Evolutionary conservation across 2,113 vertebrate genomes (phyloP).

Genomic region (Lanius ludovicianus): DNA sequence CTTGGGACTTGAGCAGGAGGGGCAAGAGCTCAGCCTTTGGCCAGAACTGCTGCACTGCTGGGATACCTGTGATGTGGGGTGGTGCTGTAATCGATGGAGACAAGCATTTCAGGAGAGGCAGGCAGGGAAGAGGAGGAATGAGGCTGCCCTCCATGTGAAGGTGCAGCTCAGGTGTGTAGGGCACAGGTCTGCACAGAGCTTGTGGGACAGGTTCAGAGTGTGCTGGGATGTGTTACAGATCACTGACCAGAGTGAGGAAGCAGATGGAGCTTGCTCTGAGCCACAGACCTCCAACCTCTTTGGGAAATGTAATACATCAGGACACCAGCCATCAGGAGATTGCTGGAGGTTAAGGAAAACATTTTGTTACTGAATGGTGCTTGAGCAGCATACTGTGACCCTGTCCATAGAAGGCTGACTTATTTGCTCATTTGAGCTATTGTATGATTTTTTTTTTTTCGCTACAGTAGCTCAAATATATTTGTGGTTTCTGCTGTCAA

Average conservation of each 20-base stretch:
- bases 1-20: neutral
- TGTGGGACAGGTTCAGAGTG: neutral
- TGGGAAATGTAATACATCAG: neutral
- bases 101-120: neutral
- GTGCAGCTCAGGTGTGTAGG: neutral
- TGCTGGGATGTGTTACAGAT: neutral
- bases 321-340: neutral
- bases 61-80: neutral
- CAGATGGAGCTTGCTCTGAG: neutral
- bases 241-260: neutral
- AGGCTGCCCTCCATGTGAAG: neutral
- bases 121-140: neutral
- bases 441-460: neutral
- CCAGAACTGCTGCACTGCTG: neutral
- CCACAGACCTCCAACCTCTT: neutral
- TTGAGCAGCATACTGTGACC: neutral
- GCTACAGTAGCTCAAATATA: neutral
- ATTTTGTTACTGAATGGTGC: neutral
- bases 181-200: rapidly evolving
- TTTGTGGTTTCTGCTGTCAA: neutral
- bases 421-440: neutral
- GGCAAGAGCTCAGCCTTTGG: neutral
- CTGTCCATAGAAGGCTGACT: neutral
- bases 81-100: neutral
- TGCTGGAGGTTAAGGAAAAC: neutral